Percentiles rank a stretch among this genome's conserved stretches.
Conservation (phyloP, 2,888 invertebrate genomes). For the Lithosia quadra region DNA sequence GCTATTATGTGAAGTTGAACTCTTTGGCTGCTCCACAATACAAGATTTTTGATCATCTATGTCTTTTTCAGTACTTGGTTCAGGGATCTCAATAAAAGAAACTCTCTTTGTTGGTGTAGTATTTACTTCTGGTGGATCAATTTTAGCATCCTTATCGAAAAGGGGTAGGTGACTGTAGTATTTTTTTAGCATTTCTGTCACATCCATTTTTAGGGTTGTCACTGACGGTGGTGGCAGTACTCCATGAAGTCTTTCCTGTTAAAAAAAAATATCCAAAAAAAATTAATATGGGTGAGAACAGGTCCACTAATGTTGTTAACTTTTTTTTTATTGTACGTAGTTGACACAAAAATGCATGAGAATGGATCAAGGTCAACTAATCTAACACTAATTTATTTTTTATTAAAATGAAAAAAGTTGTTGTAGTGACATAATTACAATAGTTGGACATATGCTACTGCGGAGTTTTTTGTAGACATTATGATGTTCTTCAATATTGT, state of each 20-base stretch:
- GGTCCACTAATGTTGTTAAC: background rate
- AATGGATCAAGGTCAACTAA: no score
- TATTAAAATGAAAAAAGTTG: no score
- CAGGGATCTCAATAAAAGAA: constrained; percentile 76
- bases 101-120: constrained; percentile 78
- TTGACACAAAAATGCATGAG: no score
- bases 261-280: background rate
- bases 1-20: constrained; percentile 44
- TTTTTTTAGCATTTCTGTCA: constrained; percentile 88
- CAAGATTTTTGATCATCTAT: constrained; percentile 36
- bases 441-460: no score
- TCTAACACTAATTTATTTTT: no score
- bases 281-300: background rate
- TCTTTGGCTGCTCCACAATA: constrained; percentile 34
- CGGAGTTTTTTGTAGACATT: no score
- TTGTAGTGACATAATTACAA: no score
- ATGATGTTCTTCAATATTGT: no score
- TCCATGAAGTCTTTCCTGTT: constrained; percentile 88
- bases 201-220: constrained; percentile 89
- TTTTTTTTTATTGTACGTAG: background rate
- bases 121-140: constrained; percentile 62
- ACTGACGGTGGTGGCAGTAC: constrained; percentile 92
- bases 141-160: constrained; percentile 76
- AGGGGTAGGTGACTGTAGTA: constrained; percentile 85
- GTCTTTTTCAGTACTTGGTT: constrained; percentile 38